Percentiles rank a stretch among this genome's conserved stretches.
Conservation (phyloP, 53 echinoderm and acorn worm species). For the Actinopyga echinites region DNA sequence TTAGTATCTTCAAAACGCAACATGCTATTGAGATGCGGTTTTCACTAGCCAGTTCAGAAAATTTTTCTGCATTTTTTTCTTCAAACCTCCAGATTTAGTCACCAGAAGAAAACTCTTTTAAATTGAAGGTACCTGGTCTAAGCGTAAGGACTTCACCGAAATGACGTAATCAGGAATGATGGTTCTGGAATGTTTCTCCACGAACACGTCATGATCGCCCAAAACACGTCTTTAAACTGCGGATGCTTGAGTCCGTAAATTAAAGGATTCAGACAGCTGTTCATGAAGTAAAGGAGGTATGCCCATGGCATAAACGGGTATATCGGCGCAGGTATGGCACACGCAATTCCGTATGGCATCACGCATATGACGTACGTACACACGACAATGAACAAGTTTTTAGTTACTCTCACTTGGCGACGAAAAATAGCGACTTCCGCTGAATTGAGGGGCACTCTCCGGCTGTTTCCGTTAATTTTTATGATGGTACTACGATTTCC, state of each 20-base stretch:
- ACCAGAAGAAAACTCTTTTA: no score
- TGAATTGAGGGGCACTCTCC: neutral
- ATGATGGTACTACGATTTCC: neutral
- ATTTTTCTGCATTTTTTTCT: no score
- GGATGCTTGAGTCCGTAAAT: slow-evolving; percentile 31
- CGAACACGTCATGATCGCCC: neutral
- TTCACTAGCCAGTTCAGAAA: no score
- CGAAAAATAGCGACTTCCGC: slow-evolving; percentile 1
- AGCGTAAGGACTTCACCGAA: no score
- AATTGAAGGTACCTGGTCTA: no score
- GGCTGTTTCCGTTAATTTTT: neutral
- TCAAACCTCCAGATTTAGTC: no score
- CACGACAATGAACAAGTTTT: slow-evolving; percentile 51
- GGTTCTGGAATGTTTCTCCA: slow-evolving; percentile 6
- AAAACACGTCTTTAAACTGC: slow-evolving; percentile 16
- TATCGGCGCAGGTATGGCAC: neutral
- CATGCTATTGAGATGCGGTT: no score
- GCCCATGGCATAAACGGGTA: neutral
- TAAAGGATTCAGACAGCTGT: slow-evolving; percentile 6
- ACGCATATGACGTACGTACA: slow-evolving; percentile 53
- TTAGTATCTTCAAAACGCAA: no score
- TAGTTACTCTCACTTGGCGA: slow-evolving; percentile 31
- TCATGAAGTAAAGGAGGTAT: neutral
- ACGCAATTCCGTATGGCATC: slow-evolving; percentile 27
- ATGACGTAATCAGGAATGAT: no score